Conservation (phyloP, 2,888 invertebrate genomes). For the Phytoseiulus persimilis region DNA sequence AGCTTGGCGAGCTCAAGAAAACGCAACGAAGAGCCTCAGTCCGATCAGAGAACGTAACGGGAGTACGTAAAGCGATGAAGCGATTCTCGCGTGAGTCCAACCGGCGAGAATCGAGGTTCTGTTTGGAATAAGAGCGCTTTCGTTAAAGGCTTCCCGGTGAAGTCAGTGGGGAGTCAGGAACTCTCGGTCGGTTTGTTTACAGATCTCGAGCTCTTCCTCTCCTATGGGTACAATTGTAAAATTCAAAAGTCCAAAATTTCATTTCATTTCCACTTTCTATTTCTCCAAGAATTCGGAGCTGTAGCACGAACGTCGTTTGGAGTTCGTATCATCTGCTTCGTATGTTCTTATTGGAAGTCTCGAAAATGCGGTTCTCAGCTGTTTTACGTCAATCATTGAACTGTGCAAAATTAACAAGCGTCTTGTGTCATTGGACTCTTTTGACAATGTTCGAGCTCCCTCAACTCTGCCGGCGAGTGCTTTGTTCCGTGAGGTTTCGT, state of each 20-base stretch:
- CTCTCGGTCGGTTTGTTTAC: not conserved
- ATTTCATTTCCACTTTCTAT: not conserved
- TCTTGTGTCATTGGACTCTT: not conserved
- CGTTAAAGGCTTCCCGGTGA: not conserved
- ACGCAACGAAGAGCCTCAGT: no score
- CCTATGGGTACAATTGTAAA: conserved; percentile 5
- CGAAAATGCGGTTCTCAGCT: not conserved
- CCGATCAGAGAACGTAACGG: no score
- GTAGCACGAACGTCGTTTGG: not conserved
- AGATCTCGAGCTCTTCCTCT: conserved; percentile 5
- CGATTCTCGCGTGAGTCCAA: no score
- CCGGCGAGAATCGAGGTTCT: not conserved
- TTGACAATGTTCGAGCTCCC: not conserved
- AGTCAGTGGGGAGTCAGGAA: not conserved
- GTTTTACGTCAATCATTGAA: not conserved
- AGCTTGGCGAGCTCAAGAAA: no score
- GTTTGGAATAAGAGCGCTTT: not conserved
- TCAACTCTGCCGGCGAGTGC: not conserved
- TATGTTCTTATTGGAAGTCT: not conserved
- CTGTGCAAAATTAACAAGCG: not conserved
- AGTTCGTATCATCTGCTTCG: not conserved
- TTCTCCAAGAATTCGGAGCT: not conserved
- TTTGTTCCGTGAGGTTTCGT: not conserved
- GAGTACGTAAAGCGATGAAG: not conserved
- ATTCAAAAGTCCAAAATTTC: conserved; percentile 5